Conservation (phyloP, 2,797 vertebrate species). For the Smutsia temminckii region DNA sequence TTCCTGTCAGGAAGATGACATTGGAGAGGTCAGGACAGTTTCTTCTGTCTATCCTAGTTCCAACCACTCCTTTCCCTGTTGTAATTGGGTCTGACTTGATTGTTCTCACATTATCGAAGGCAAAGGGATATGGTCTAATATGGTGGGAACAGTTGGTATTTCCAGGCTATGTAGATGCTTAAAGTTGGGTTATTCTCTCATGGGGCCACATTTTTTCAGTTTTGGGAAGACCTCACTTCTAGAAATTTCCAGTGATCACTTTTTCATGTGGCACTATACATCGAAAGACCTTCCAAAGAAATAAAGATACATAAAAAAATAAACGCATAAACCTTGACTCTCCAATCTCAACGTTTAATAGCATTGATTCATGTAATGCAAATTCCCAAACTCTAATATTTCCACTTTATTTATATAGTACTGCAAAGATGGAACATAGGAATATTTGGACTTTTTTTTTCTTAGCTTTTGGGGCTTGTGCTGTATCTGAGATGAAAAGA, state of each 20-base stretch:
- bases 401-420: neutral
- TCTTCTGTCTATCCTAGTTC: neutral
- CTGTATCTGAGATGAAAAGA: neutral
- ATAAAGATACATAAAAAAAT: neutral
- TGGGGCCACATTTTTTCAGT: neutral
- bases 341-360: neutral
- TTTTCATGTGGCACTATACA: neutral
- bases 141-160: neutral
- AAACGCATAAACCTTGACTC: neutral
- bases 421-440: neutral
- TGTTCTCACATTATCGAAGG: neutral
- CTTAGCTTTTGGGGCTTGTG: neutral
- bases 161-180: neutral
- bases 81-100: neutral
- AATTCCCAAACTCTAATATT: neutral
- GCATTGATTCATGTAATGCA: neutral
- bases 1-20: neutral
- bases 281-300: neutral
- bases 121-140: neutral
- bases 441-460: neutral
- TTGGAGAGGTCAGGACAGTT: accelerated
- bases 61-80: neutral
- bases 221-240: neutral
- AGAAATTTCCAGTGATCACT: neutral
- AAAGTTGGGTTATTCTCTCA: neutral